Percentiles rank a stretch among this genome's conserved stretches.
Evolutionary conservation across 2,888 invertebrate species (phyloP).

Genomic region (Tenthredo livida): DNA sequence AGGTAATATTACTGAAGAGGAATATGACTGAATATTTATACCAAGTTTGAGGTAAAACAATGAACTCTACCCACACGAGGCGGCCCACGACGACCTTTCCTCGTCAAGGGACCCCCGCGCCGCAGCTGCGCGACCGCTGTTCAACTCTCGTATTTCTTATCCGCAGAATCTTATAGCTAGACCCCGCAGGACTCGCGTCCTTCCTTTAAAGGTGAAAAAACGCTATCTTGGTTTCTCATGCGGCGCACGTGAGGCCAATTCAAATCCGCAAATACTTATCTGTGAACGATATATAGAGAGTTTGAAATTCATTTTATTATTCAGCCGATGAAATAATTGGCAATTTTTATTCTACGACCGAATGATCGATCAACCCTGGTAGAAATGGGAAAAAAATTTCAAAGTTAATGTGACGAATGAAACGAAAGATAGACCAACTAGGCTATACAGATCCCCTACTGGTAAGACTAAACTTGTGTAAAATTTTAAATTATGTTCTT

Average conservation of each 20-base stretch:
- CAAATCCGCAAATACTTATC: constrained; percentile 32
- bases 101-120: constrained; percentile 24
- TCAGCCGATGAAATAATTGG: not conserved
- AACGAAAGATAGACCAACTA: not conserved
- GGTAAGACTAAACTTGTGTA: constrained; percentile 9
- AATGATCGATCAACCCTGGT: not conserved
- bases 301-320: not conserved
- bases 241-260: constrained; percentile 38
- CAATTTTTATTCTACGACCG: not conserved
- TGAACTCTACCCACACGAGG: constrained; percentile 67
- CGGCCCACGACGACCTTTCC: constrained; percentile 59
- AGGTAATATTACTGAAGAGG: constrained; percentile 39
- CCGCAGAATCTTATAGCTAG: constrained; percentile 1
- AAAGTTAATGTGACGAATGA: not conserved
- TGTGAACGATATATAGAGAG: not conserved
- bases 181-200: constrained; percentile 16
- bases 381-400: not conserved
- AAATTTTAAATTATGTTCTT: constrained; percentile 34
- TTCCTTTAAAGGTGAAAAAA: constrained; percentile 8
- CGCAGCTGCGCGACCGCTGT: not conserved
- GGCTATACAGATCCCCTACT: not conserved
- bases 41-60: constrained; percentile 65
- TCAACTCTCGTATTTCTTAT: not conserved
- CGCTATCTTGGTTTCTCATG: constrained; percentile 8
- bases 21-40: constrained; percentile 71